Evolutionary conservation across 2,797 vertebrate species (phyloP).

Genomic region (Hozukius guyotensis): DNA sequence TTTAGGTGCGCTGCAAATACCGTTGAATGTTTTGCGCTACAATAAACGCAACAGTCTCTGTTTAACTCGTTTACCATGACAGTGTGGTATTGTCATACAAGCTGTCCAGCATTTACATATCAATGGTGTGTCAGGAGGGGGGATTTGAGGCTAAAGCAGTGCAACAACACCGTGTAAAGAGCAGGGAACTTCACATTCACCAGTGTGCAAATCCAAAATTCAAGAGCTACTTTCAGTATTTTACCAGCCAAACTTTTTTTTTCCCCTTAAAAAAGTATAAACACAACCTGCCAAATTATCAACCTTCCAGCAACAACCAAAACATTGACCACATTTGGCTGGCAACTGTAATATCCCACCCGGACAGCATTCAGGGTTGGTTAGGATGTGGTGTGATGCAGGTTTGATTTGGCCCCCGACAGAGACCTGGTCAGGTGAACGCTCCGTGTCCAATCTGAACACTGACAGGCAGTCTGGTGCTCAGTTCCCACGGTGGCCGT

Average conservation of each 20-base stretch:
- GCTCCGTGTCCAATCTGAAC: conserved; percentile 18
- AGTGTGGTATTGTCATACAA: conserved; percentile 66
- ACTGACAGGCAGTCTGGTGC: conserved; percentile 13
- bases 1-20: not conserved
- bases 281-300: conserved; percentile 43
- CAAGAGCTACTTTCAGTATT: conserved; percentile 35
- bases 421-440: conserved; percentile 37
- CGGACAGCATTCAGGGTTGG: conserved; percentile 31
- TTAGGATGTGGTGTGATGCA: conserved; percentile 32
- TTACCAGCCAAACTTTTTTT: conserved; percentile 7
- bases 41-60: conserved; percentile 29
- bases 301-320: conserved; percentile 44
- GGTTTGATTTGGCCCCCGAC: conserved; percentile 33
- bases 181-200: conserved; percentile 36
- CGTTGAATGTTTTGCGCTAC: not conserved
- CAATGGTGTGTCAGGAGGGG: conserved; percentile 58
- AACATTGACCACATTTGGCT: conserved; percentile 33
- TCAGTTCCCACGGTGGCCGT: conserved; percentile 16
- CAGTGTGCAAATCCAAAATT: conserved; percentile 41
- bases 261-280: conserved; percentile 14
- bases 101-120: conserved; percentile 69
- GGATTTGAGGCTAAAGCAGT: conserved; percentile 32
- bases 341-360: conserved; percentile 39
- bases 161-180: conserved; percentile 26
- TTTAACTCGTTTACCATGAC: conserved; percentile 55